phyloP scores from a whole-genome alignment of 2,113 vertebrate genomes.

The Cyphomyrus discorhynchus region DNA sequence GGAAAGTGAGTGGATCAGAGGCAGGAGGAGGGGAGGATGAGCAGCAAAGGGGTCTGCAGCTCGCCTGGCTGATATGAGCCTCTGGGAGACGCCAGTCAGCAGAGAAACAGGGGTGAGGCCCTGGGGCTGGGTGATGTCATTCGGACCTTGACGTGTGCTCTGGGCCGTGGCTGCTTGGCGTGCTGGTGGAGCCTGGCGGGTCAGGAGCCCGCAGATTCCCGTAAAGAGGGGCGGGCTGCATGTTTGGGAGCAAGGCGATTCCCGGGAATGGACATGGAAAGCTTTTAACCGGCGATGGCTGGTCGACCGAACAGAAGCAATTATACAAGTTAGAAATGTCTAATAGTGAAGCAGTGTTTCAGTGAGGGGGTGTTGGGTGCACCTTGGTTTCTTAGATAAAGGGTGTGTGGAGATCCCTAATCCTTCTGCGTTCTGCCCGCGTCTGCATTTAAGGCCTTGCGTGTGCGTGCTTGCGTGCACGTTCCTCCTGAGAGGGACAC shows the following conservation, averaged over 20 bases:
- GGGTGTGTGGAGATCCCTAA: not conserved
- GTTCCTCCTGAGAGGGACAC: not conserved
- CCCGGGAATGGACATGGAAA: not conserved
- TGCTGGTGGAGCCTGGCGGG: not conserved
- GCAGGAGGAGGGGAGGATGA: not conserved
- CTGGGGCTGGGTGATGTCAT: not conserved
- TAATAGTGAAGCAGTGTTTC: not conserved
- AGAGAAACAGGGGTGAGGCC: not conserved
- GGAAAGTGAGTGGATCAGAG: not conserved
- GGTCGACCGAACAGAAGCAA: not conserved
- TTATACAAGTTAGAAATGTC: not conserved
- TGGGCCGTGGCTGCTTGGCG: not conserved
- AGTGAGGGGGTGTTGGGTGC: not conserved
- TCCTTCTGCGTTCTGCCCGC: not conserved
- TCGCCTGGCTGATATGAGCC: not conserved
- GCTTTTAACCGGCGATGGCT: not conserved
- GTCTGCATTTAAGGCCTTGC: not conserved
- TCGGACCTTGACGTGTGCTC: not conserved
- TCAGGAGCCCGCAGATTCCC: not conserved
- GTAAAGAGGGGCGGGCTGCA: not conserved
- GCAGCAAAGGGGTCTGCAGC: not conserved
- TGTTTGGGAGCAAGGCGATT: not conserved
- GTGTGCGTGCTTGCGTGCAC: not conserved
- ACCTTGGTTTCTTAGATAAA: not conserved
- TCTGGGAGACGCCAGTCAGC: not conserved